Evolutionary conservation across 2,888 invertebrate genomes (phyloP), one percentile per base, ranked within the genome.

Genomic region (Lypha dubia): DNA sequence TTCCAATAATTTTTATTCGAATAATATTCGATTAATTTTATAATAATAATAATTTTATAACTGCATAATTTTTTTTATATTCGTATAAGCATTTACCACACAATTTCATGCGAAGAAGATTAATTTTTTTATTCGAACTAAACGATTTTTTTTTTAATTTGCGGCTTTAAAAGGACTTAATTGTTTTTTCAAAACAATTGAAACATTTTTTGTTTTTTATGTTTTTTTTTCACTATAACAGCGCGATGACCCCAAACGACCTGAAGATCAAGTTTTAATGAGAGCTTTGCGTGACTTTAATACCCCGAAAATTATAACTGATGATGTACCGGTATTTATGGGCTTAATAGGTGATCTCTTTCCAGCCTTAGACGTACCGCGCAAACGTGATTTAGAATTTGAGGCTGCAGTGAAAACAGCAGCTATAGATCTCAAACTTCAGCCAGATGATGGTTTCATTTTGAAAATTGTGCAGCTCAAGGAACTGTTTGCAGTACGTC

Each of bases 231-330:
- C n/a, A n/a, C 24, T 13, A 0, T 77, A 88, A 11, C 86, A 94
- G 94, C 93, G 96, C 87, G 94, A 95, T 71, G 97, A 97, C 90
- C 94, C 95, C 70, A 92, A 93, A 35, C 93, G 96, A 44, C 96
- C 98, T 0, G 98, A 98, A 93, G 98, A 98, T 92, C 97, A 98
- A 93, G 98, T 98, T 46, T 92, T 98, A 65, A 98, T 98, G 98
- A 94, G 98, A 91, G 98, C 98, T 0, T 91, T 98, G 87, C 93
- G 98, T 92, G 98, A 98, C 93, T 98, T 98, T 91, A 98, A 98
- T 91, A 96, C 97, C 79, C 98, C 98, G 0, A 98, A 98, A 93
- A 98, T 98, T 87, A 95, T 98, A 9, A 97, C 98, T 0, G 98
- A 98, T 88, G 98, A 98, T 90, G 94, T 95, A 79, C 96, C 97